Evolutionary conservation across 2,888 invertebrate species (phyloP).

Genomic region (Amorpha juglandis): DNA sequence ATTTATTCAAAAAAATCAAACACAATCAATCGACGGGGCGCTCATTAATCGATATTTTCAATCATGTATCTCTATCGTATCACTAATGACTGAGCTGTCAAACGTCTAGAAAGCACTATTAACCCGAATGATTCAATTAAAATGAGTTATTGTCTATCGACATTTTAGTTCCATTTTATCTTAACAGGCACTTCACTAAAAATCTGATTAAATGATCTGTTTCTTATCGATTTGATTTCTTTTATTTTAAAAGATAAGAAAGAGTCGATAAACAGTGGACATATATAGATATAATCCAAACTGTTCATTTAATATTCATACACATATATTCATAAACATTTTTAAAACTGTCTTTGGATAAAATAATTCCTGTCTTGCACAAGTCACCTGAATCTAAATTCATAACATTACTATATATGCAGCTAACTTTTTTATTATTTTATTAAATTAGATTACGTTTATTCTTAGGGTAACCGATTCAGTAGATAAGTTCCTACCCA

Average conservation of each 20-base stretch:
- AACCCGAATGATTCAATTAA: conserved; percentile 77
- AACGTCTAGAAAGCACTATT: conserved; percentile 73
- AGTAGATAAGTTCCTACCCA: no score
- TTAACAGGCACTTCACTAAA: conserved; percentile 21
- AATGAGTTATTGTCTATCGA: conserved; percentile 72
- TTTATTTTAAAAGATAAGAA: neutral
- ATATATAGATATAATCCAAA: neutral
- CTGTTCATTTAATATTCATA: neutral
- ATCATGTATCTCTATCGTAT: conserved; percentile 61
- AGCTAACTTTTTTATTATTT: no score
- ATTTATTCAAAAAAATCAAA: conserved; percentile 36
- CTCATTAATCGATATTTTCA: conserved; percentile 57
- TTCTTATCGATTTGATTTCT: conserved; percentile 16
- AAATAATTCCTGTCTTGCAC: no score
- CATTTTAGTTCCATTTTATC: conserved; percentile 36
- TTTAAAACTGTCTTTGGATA: neutral
- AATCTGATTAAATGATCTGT: conserved; percentile 19
- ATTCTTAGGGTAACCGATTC: no score
- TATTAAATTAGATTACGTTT: no score
- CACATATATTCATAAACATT: no score
- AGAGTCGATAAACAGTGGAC: neutral
- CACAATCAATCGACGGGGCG: conserved; percentile 41
- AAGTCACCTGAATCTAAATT: no score
- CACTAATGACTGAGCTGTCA: conserved; percentile 75
- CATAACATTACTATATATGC: no score